Percentiles rank a stretch among this genome's conserved stretches.
These are phyloP conservation scores for Scatophagus argus DNA, from an alignment of 2,113 vertebrate species.

Conservation along the genomic window DNA sequence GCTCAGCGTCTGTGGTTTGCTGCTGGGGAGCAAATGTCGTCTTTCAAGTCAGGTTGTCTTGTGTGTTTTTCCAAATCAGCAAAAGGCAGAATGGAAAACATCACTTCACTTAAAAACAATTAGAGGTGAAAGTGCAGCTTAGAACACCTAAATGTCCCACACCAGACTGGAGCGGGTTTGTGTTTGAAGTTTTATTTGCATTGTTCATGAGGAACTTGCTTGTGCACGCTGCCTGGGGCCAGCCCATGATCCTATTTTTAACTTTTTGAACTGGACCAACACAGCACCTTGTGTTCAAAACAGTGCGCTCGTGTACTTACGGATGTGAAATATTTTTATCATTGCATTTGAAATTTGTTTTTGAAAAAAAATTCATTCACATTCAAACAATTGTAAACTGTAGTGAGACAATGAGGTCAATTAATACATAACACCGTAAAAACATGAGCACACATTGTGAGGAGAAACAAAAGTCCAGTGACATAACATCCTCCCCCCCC, in stretches of 20 bases:
- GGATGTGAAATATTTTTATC: background rate
- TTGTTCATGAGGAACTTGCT: background rate
- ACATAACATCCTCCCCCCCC: conserved; percentile 60
- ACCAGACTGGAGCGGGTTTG: background rate
- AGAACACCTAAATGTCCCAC: background rate
- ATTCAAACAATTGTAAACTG: background rate
- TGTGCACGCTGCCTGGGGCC: too few relatives aligned
- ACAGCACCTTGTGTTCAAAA: background rate
- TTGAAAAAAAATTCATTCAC: background rate
- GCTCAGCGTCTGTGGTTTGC: background rate
- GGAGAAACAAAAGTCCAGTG: conserved; percentile 58
- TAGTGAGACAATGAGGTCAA: background rate
- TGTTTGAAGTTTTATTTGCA: background rate
- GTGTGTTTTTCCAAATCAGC: background rate
- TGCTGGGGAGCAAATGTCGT: conserved; percentile 1
- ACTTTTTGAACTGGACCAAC: background rate
- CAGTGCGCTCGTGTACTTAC: background rate
- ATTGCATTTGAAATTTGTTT: background rate
- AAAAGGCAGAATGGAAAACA: background rate
- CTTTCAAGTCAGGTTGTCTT: conserved; percentile 26
- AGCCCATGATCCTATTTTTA: background rate
- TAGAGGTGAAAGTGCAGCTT: background rate
- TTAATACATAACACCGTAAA: background rate
- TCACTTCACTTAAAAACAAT: conserved; percentile 16
- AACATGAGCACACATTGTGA: conserved; percentile 7